Base-by-base conservation (phyloP, 2,888 invertebrate species). In the Celastrina argiolus region DNA sequence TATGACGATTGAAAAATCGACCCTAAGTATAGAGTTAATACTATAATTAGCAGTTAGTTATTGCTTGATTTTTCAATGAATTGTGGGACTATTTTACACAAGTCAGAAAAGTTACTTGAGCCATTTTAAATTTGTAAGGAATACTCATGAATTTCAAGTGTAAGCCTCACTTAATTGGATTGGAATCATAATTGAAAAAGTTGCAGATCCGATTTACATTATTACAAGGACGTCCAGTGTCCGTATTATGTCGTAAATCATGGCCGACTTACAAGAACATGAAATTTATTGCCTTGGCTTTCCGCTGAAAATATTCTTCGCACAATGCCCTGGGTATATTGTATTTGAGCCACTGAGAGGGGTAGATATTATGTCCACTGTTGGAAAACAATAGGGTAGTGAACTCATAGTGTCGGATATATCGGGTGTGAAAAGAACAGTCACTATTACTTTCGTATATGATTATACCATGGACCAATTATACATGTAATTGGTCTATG, bases 291-390 rank as follows among this genome's bases (percentile, higher is more conserved):
- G 80, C 85, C 72, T 77, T 78, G 76, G 80, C 82, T 78, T 85
- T 82, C 84, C 84, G 82, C 83, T 81, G 83, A 85, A 83, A 87
- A 87, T 86, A 87, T 86, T 83, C 87, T 83, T 78, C 81, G 80
- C 74, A 76, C 72, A 77, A 79, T 82, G 61, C 22, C 39, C 39
- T 61, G 14, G 39, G 61, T 61, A 61, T 39, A 61, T 61, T 36
- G 22, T 61, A 22, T 61, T 56, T 28, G 26, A 36, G 18, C 12
- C 36, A 22, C 39, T 18, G 6, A 31, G 14, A 22, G 14, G 18
- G 18, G 10, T 61, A 36, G 39, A 61, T 22, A 22, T 31, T 14
- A 22, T 59, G 5, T 56, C 14, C 26, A 34, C 8, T 59, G 12
- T 34, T 34, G 16, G 12, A 34, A 34, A 58, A 58, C 18, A 45